These are phyloP conservation scores for Hippopotamyrus pictus DNA, from an alignment of 2,797 vertebrate genomes.

Conservation along the genomic window DNA sequence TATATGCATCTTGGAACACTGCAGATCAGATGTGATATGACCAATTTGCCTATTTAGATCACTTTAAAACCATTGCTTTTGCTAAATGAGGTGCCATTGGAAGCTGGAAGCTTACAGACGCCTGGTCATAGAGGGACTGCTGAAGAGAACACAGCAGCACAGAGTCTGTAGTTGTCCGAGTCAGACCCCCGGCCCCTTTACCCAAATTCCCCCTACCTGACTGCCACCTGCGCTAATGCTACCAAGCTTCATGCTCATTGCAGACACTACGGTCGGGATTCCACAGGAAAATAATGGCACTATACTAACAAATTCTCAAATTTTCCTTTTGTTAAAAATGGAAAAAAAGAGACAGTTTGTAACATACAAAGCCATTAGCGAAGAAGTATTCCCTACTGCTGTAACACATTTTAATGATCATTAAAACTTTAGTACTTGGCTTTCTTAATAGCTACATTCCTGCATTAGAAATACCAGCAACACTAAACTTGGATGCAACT, in stretches of 20 bases:
- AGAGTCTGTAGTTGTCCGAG: background rate
- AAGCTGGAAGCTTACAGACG: background rate
- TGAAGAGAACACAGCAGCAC: background rate
- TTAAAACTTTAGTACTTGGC: background rate
- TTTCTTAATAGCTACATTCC: background rate
- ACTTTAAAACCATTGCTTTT: background rate
- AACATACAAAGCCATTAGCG: background rate
- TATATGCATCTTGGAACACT: slow-evolving; percentile 12
- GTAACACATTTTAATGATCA: background rate
- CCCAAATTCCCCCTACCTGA: slow-evolving; percentile 17
- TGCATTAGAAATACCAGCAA: background rate
- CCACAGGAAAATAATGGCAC: slow-evolving; percentile 29
- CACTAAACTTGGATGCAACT: background rate
- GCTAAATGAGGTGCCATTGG: slow-evolving; percentile 16
- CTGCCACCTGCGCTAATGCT: background rate
- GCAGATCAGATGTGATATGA: slow-evolving; percentile 27
- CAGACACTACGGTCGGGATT: background rate
- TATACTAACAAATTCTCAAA: slow-evolving; percentile 6
- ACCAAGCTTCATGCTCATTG: background rate
- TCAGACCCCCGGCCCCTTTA: background rate
- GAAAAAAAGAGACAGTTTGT: background rate
- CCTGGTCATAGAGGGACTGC: background rate
- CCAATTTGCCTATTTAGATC: slow-evolving; percentile 23
- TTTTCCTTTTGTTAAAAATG: background rate
- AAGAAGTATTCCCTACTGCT: background rate